A percentile compares a stretch with the other conserved stretches of the same genome.
Conservation (phyloP, 2,888 invertebrate genomes). For the Drymonia ruficornis region DNA sequence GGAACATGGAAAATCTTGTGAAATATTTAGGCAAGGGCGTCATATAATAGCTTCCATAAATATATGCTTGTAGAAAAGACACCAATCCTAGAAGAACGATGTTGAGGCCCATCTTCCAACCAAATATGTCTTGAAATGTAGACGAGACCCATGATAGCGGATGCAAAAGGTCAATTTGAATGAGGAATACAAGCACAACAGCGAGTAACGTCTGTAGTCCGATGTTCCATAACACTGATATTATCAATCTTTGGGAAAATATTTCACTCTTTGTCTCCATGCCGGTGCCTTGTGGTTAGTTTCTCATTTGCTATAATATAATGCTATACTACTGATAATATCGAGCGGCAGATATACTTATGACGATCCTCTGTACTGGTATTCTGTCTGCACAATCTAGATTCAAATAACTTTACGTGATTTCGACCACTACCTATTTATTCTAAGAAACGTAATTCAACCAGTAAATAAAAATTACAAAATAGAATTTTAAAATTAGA, state of each 20-base stretch:
- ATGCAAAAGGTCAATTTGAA: slow-evolving; percentile 87
- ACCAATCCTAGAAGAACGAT: slow-evolving; percentile 86
- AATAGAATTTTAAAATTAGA: too few relatives aligned
- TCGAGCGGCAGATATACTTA: too few relatives aligned
- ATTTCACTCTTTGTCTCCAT: slow-evolving; percentile 82
- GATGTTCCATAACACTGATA: slow-evolving; percentile 86
- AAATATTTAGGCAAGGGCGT: slow-evolving; percentile 85
- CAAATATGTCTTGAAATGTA: slow-evolving; percentile 84
- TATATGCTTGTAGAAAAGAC: slow-evolving; percentile 89
- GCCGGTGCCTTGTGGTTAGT: slow-evolving; percentile 32
- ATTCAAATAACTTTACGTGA: too few relatives aligned
- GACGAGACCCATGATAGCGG: slow-evolving; percentile 87
- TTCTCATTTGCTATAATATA: too few relatives aligned
- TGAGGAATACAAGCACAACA: slow-evolving; percentile 77
- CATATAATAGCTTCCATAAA: slow-evolving; percentile 89
- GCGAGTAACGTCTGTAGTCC: slow-evolving; percentile 82
- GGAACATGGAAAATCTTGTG: slow-evolving; percentile 87
- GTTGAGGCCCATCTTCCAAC: slow-evolving; percentile 87
- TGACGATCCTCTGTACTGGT: too few relatives aligned
- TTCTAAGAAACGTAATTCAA: too few relatives aligned
- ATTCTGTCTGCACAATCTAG: too few relatives aligned
- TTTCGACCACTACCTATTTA: too few relatives aligned
- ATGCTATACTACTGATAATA: too few relatives aligned
- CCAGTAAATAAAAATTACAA: too few relatives aligned
- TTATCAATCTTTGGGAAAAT: slow-evolving; percentile 84